Evolutionary conservation across 2,888 invertebrate genomes (phyloP).

Genomic region (Chouioia cunea): DNA sequence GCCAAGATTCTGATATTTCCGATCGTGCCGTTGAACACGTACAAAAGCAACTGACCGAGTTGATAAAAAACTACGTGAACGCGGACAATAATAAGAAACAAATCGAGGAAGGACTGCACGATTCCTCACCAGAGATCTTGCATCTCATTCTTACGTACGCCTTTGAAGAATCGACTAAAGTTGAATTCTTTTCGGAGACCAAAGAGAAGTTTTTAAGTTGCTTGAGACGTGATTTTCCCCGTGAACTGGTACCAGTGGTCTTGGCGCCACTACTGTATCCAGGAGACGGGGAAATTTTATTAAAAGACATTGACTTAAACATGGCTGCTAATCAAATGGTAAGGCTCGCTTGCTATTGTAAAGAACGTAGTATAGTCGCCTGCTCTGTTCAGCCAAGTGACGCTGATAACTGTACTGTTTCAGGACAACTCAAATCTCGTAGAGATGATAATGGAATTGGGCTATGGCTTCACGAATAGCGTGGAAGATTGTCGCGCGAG

Average conservation of each 20-base stretch:
- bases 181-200: constrained; percentile 79
- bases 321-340: constrained; percentile 67
- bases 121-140: constrained; percentile 89
- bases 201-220: constrained; percentile 85
- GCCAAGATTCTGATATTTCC: constrained; percentile 81
- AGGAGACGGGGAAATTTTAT: constrained; percentile 78
- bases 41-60: constrained; percentile 84
- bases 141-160: constrained; percentile 82
- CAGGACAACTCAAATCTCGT: constrained; percentile 83
- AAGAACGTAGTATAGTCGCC: no score
- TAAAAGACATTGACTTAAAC: constrained; percentile 63
- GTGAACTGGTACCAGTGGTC: constrained; percentile 89
- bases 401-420: constrained; percentile 26
- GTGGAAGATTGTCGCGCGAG: constrained; percentile 90
- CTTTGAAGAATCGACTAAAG: constrained; percentile 70
- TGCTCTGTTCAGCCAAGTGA: no score
- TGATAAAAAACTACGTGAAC: constrained; percentile 89
- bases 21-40: constrained; percentile 83
- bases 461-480: constrained; percentile 88
- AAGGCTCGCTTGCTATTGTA: constrained; percentile 16
- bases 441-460: constrained; percentile 92
- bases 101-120: constrained; percentile 87
- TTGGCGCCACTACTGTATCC: constrained; percentile 90
- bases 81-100: constrained; percentile 77
- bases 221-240: constrained; percentile 88